Evolutionary conservation across 2,113 vertebrate species (phyloP), one percentile per base, ranked within the genome.

Genomic region (Rhynchomys soricoides): DNA sequence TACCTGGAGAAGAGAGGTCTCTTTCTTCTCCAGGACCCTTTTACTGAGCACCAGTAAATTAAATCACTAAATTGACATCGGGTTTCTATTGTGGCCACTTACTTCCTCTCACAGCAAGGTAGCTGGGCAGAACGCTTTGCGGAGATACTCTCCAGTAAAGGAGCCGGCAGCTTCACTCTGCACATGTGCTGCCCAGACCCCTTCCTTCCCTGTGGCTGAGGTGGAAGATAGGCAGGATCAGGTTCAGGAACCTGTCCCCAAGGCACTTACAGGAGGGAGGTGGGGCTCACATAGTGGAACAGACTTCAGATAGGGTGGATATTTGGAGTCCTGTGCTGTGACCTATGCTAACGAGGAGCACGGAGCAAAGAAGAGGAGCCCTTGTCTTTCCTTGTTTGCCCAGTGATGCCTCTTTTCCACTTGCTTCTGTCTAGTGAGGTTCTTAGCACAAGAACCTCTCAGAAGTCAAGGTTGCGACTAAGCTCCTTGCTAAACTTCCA

Each of bases 31-130:
- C 77, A 68, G 64, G 83, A 79, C 45, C 48, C 52, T 94, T 71
- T 59, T 79, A 86, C 79, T 59, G 48, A 88, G 40, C 40, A 34
- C 17, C 12, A 7, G 68, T 62, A 73, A 90, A 95, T 40, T 34
- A 91, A 89, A 62, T 71, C 86, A 90, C 86, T 70, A 68, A 87
- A 68, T n/a, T 40, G 77, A 82, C 68, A 50, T 50, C n/a, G n/a
- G 50, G n/a, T 59, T 68, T 78, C 88, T 79, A 74, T 78, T 3
- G 55, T 68, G 86, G 55, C 8, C 57, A 26, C 45, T 34, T 13
- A 21, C 22, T 71, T 88, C 29, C 79, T 73, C 83, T 88, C 48
- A 5, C 57, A 66, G 87, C 52, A n/a, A 55, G 43, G 66, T 34
- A 45, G 82, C 9, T 29, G 9, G 78, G n/a, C 66, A 37, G 34